Base-by-base conservation (phyloP, 1,140 invertebrate species). In the Stenopsyche tienmushanensis region DNA sequence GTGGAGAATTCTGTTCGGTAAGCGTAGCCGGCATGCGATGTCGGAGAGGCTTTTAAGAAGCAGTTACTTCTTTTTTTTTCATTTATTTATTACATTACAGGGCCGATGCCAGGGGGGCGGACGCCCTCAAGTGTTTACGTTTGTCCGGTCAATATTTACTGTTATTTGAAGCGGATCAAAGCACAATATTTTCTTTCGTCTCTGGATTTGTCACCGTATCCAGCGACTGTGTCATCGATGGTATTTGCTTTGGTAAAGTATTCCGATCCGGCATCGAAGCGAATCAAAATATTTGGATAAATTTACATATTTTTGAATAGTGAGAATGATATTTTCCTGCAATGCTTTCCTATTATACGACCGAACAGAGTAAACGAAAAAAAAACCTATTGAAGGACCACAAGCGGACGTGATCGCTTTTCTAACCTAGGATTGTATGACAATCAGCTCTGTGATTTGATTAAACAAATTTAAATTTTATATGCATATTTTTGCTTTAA, bases 151-250 rank as follows among this genome's bases (percentile, higher is more conserved):
- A 69, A 69, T 69, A 65, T 69, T 69, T 62, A 69, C 64, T 57
- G 54, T 63, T 69, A 69, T 65, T 66, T 58, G 58, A 26, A 17
- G 50, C 60, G 49, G 67, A 69, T 69, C 64, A 66, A 65, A 66
- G 39, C 53, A 66, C 59, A 69, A 65, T 69, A 66, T 69, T 69
- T 65, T 69, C 64, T 42, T 50, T 65, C 50, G 17, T 44, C 29
- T 21, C 18, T 29, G 58, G 63, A 65, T 65, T 64, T 47, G 29
- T 59, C 41, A 20, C 42, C 50, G 44, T 42, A 10, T 42, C 42
- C n/a, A 9, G 17, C 5, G 9, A 8, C 5, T 47, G 44, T 13
- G 44, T 13, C 44, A 15, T 13, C 44, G 44, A 15, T 13, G 44
- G n/a, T n/a, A n/a, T 25, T 9, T 23, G 21, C 2, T 5, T 13